Evolutionary conservation across 2,797 vertebrate species (phyloP).

Genomic region (Mionectes olivaceus): DNA sequence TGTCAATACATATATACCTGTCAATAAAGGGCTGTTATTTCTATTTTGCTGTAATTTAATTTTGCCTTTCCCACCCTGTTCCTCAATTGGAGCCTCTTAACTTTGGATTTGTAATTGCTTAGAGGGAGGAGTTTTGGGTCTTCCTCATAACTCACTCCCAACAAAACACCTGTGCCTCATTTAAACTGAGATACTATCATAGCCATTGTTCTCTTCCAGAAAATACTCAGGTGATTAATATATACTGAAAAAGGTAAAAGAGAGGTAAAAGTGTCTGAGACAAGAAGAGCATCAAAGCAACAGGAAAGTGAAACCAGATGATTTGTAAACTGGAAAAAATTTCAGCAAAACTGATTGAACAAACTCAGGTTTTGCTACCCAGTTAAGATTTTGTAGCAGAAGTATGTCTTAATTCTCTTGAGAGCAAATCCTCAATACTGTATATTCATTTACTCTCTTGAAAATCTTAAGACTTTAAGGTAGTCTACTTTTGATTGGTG

Average conservation of each 20-base stretch:
- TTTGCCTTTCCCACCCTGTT: no score
- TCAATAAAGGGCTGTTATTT: no score
- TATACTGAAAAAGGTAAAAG: background rate
- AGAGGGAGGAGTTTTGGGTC: no score
- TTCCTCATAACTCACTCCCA: no score
- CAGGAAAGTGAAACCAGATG: background rate
- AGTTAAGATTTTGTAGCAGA: background rate
- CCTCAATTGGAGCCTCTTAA: no score
- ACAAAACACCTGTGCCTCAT: no score
- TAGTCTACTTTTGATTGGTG: background rate
- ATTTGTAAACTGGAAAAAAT: background rate
- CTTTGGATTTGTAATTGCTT: no score
- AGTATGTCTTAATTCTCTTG: background rate
- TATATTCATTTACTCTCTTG: background rate
- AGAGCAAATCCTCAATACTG: background rate
- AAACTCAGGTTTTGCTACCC: background rate
- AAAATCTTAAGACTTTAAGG: background rate
- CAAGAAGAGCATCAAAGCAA: background rate
- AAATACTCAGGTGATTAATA: background rate
- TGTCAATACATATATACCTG: no score
- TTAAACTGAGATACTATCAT: no score
- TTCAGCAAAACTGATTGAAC: background rate
- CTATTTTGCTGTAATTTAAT: no score
- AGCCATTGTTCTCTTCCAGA: no score
- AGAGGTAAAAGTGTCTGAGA: background rate